Conservation (phyloP, 2,797 vertebrate species). For the Channa striata region DNA sequence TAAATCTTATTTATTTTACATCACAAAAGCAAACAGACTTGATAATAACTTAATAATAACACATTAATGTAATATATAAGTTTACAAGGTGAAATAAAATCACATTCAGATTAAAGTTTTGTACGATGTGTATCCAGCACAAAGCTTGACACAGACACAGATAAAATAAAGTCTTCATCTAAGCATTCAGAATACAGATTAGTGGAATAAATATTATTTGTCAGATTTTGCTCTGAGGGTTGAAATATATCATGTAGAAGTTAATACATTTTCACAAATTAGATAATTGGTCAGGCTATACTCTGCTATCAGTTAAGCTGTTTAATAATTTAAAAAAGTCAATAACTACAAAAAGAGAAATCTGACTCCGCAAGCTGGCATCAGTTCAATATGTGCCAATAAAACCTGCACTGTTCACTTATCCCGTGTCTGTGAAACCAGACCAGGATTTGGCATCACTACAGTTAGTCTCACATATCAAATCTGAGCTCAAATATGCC, state of each 20-base stretch:
- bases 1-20: neutral
- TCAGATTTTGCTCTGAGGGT: no score
- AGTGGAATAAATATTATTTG: no score
- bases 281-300: no score
- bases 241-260: no score
- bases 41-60: neutral
- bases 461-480: neutral
- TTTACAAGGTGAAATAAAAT: neutral
- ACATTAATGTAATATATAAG: neutral
- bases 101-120: no score
- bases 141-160: no score
- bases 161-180: no score
- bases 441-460: neutral
- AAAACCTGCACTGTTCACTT: neutral
- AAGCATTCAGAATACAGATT: no score
- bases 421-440: neutral
- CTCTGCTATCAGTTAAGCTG: neutral
- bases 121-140: no score
- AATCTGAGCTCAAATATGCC: neutral
- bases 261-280: no score
- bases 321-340: conserved; percentile 14
- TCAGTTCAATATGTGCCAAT: neutral
- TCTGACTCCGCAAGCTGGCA: neutral
- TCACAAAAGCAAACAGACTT: neutral
- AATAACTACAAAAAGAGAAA: conserved; percentile 12